phyloP scores from a whole-genome alignment of 2,888 invertebrate species.

The Ceriagrion tenellum region DNA sequence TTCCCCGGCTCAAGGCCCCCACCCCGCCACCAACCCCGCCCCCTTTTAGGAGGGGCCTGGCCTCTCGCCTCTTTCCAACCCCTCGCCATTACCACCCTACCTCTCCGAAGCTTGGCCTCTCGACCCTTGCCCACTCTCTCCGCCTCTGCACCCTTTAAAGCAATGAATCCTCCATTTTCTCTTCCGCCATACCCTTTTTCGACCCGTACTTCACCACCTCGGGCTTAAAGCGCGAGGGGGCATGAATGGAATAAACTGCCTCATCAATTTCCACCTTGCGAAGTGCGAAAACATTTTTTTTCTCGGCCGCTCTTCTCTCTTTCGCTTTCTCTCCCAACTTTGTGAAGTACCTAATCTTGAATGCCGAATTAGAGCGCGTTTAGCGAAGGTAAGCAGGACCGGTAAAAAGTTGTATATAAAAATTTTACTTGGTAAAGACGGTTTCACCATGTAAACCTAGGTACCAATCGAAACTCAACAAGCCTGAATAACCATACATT shows the following conservation, averaged over 20 bases:
- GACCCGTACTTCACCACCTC: background rate
- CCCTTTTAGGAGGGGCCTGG: too few relatives aligned
- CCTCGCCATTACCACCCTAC: too few relatives aligned
- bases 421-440: too few relatives aligned
- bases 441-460: too few relatives aligned
- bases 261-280: background rate
- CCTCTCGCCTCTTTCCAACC: background rate
- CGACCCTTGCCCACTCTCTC: background rate
- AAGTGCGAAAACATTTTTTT: background rate
- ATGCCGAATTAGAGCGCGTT: too few relatives aligned
- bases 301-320: background rate
- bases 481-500: too few relatives aligned
- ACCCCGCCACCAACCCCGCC: background rate
- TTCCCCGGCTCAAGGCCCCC: background rate
- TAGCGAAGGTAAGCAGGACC: too few relatives aligned
- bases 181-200: background rate
- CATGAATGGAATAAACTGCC: slow-evolving; percentile 27
- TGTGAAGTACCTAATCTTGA: too few relatives aligned
- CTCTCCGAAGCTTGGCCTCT: background rate
- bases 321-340: too few relatives aligned
- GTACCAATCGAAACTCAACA: too few relatives aligned
- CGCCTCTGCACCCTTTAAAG: background rate
- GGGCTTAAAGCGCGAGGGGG: background rate
- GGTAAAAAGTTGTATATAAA: too few relatives aligned
- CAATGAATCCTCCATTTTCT: slow-evolving; percentile 33